Evolutionary conservation across 2,113 vertebrate species (phyloP).

Genomic region (Eonycteris spelaea): DNA sequence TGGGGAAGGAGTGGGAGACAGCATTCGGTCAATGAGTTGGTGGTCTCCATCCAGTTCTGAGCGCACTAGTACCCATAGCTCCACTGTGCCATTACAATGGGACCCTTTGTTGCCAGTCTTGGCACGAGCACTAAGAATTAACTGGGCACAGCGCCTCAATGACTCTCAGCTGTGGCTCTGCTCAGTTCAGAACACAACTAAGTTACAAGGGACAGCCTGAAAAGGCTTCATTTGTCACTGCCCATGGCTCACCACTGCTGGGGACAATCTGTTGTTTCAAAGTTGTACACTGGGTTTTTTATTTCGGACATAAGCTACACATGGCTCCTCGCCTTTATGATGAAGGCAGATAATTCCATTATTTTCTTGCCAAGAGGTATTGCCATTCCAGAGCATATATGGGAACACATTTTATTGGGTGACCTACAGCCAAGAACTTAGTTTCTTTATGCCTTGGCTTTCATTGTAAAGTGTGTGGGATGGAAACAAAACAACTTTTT

Average conservation of each 20-base stretch:
- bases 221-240: slow-evolving; percentile 56
- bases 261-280: slow-evolving; percentile 61
- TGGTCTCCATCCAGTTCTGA: slow-evolving; percentile 26
- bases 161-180: slow-evolving; percentile 25
- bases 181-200: background rate
- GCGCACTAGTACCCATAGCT: background rate
- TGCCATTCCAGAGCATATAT: slow-evolving; percentile 25
- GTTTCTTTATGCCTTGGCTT: background rate
- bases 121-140: slow-evolving; percentile 46
- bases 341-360: slow-evolving; percentile 21
- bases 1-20: background rate
- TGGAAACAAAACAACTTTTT: slow-evolving; percentile 20
- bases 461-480: background rate
- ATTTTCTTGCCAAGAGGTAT: slow-evolving; percentile 49
- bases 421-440: slow-evolving; percentile 46
- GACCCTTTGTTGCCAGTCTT: slow-evolving; percentile 53
- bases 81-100: slow-evolving; percentile 22
- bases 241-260: background rate
- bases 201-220: slow-evolving; percentile 6
- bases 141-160: slow-evolving; percentile 40
- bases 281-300: slow-evolving; percentile 31
- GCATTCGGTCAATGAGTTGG: slow-evolving; percentile 18
- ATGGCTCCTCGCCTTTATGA: slow-evolving; percentile 19
- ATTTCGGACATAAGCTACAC: slow-evolving; percentile 56
- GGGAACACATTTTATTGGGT: background rate